Percentiles rank a stretch among this genome's conserved stretches.
Evolutionary conservation across 2,113 vertebrate species (phyloP).

Genomic region (Istiophorus platypterus): DNA sequence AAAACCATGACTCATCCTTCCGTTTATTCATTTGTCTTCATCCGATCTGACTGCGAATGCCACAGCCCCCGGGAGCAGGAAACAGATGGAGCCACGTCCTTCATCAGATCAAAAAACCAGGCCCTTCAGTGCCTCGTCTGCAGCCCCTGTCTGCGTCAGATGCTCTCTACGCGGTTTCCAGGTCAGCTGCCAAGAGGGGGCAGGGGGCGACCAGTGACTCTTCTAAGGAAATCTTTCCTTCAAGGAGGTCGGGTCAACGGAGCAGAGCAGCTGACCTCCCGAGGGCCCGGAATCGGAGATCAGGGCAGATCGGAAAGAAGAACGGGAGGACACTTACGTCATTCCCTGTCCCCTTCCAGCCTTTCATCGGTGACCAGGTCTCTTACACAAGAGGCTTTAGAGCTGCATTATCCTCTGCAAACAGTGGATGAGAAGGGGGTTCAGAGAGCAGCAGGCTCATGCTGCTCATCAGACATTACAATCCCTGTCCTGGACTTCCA

Average conservation of each 20-base stretch:
- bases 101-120: slow-evolving; percentile 54
- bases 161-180: slow-evolving; percentile 55
- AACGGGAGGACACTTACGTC: slow-evolving; percentile 61
- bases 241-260: slow-evolving; percentile 72
- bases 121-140: slow-evolving; percentile 6
- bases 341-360: slow-evolving; percentile 32
- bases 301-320: slow-evolving; percentile 55
- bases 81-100: slow-evolving; percentile 76
- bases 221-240: slow-evolving; percentile 75
- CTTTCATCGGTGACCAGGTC: slow-evolving; percentile 44
- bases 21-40: slow-evolving; percentile 63
- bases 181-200: slow-evolving; percentile 62
- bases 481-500: slow-evolving; percentile 39
- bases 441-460: slow-evolving; percentile 29
- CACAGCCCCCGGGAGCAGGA: slow-evolving; percentile 61
- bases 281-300: slow-evolving; percentile 54
- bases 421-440: slow-evolving; percentile 27
- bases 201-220: slow-evolving; percentile 21
- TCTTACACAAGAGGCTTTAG: slow-evolving; percentile 72
- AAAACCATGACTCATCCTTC: slow-evolving; percentile 69
- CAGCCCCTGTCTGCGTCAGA: slow-evolving; percentile 43
- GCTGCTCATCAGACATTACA: slow-evolving; percentile 31
- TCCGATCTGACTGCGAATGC: slow-evolving; percentile 45
- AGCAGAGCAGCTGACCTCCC: slow-evolving; percentile 47
- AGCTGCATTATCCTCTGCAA: slow-evolving; percentile 49